Conservation (phyloP, 2,888 invertebrate species). For the Lithophane ornitopus region DNA sequence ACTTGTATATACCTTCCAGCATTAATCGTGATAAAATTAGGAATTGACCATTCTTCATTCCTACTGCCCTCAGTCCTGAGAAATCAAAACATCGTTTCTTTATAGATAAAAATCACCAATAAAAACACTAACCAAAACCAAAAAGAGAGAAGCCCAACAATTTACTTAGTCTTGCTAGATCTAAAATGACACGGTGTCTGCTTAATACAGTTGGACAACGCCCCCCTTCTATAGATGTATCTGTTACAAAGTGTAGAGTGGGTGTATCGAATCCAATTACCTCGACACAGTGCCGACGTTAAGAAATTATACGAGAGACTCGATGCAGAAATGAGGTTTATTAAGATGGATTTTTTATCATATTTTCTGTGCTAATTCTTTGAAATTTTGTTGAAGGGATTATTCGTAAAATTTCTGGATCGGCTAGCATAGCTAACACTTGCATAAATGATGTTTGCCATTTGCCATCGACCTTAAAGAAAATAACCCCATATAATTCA, state of each 20-base stretch:
- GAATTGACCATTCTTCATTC: neutral
- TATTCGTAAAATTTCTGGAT: slow-evolving; percentile 5
- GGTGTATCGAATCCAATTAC: slow-evolving; percentile 78
- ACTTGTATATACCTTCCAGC: no score
- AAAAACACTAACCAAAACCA: neutral
- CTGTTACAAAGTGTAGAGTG: slow-evolving; percentile 60
- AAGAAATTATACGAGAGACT: slow-evolving; percentile 76
- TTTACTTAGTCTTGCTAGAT: slow-evolving; percentile 32
- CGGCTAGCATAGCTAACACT: neutral
- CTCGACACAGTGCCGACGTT: slow-evolving; percentile 75
- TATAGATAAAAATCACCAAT: neutral
- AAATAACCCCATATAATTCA: no score
- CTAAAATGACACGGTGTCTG: slow-evolving; percentile 58
- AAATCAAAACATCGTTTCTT: neutral
- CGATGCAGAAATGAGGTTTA: slow-evolving; percentile 63
- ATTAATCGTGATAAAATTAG: neutral
- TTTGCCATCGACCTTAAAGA: no score
- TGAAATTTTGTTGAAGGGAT: slow-evolving; percentile 3
- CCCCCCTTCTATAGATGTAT: slow-evolving; percentile 53
- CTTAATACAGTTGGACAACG: slow-evolving; percentile 57
- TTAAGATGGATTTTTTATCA: slow-evolving; percentile 57
- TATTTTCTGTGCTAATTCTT: slow-evolving; percentile 39
- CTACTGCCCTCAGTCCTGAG: no score
- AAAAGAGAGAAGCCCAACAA: slow-evolving; percentile 3
- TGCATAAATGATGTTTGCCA: neutral